phyloP scores from a whole-genome alignment of 1,140 invertebrate species.

The fruit fly (Drosophila melanogaster) region Release_6_plus_ISO1_MT NT_033779.5:16412501-16413000 shows the following conservation, averaged over 20 bases:
- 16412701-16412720: constrained; percentile 45
- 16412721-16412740: constrained; percentile 63
- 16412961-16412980: constrained; percentile 58
- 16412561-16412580: not conserved
- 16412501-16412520: constrained; percentile 45
- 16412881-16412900: constrained; percentile 69
- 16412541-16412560: constrained; percentile 61
- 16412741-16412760: constrained; percentile 53
- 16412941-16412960: constrained; percentile 58
- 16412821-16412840: constrained; percentile 58
- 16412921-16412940: constrained; percentile 52
- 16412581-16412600: not conserved
- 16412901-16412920: constrained; percentile 43
- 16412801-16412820: constrained; percentile 64
- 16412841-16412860: constrained; percentile 42
- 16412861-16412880: constrained; percentile 76
- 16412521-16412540: constrained; percentile 33
- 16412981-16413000: constrained; percentile 44
- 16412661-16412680: constrained; percentile 82
- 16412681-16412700: constrained; percentile 63
- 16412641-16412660: constrained; percentile 81
- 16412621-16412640: constrained; percentile 70
- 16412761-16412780: constrained; percentile 81
- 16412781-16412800: constrained; percentile 70
- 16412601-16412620: constrained; percentile 27